These are phyloP conservation scores for Microctenopoma lineatum DNA, from an alignment of 2,797 vertebrate genomes.

Conservation along the genomic window DNA sequence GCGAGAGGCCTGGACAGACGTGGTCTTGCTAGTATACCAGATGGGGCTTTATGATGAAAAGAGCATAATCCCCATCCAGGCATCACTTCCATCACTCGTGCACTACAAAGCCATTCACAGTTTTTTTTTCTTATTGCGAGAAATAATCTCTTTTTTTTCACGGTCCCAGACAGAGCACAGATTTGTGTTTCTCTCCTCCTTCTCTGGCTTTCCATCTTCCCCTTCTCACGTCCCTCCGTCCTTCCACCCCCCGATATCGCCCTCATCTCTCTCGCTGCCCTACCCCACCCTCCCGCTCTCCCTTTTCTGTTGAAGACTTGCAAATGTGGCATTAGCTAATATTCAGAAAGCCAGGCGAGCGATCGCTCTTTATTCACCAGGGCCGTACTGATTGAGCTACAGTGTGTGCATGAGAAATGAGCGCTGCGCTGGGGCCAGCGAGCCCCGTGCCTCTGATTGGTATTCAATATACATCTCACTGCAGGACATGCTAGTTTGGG, in stretches of 20 bases:
- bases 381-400: slow-evolving; percentile 93
- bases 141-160: slow-evolving; percentile 84
- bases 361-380: slow-evolving; percentile 91
- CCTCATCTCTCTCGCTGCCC: slow-evolving; percentile 77
- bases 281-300: slow-evolving; percentile 38
- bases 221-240: slow-evolving; percentile 53
- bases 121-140: slow-evolving; percentile 79
- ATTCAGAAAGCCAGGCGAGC: slow-evolving; percentile 88
- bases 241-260: slow-evolving; percentile 55
- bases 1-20: slow-evolving; percentile 95
- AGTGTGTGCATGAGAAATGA: slow-evolving; percentile 96
- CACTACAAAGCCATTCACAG: slow-evolving; percentile 94
- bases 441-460: slow-evolving; percentile 90
- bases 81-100: slow-evolving; percentile 94
- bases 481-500: slow-evolving; percentile 85
- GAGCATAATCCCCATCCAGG: slow-evolving; percentile 96
- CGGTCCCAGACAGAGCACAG: slow-evolving; percentile 81
- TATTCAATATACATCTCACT: slow-evolving; percentile 95
- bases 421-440: slow-evolving; percentile 86
- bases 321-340: slow-evolving; percentile 99
- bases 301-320: slow-evolving; percentile 93
- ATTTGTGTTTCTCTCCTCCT: slow-evolving; percentile 57
- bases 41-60: slow-evolving; percentile 99
- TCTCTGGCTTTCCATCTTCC: slow-evolving; percentile 36
- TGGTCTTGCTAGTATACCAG: slow-evolving; percentile 93